A percentile compares a stretch with the other conserved stretches of the same genome.
Evolutionary conservation across 1,140 invertebrate species (phyloP).

Genomic region (Heliconius hewitsoni): DNA sequence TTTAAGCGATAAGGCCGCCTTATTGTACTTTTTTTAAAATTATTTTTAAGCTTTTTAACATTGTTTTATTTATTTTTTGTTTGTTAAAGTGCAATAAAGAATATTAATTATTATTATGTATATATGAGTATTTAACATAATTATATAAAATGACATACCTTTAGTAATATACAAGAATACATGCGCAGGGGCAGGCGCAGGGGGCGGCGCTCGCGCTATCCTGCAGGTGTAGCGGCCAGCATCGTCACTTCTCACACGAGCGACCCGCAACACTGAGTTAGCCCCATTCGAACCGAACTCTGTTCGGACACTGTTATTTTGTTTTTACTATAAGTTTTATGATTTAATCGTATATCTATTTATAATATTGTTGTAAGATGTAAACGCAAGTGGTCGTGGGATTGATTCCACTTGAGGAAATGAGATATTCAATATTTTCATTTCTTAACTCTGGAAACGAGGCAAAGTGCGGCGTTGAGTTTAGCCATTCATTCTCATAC

Average conservation of each 20-base stretch:
- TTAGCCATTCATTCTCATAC: too few relatives aligned
- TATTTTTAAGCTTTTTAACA: too few relatives aligned
- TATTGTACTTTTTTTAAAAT: too few relatives aligned
- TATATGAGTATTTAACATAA: too few relatives aligned
- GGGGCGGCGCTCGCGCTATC: constrained; percentile 60
- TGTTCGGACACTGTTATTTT: constrained; percentile 62
- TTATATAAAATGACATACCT: constrained; percentile 43
- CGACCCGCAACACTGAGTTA: constrained; percentile 70
- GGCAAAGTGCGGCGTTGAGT: too few relatives aligned
- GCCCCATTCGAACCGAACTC: constrained; percentile 72
- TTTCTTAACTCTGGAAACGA: too few relatives aligned
- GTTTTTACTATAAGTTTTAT: background rate
- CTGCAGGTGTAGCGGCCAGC: constrained; percentile 69
- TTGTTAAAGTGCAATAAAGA: too few relatives aligned
- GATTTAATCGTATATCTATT: background rate
- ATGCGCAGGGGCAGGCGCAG: constrained; percentile 57
- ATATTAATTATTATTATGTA: too few relatives aligned
- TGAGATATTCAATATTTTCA: too few relatives aligned
- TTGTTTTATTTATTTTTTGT: too few relatives aligned
- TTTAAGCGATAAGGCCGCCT: too few relatives aligned
- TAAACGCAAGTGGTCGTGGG: too few relatives aligned
- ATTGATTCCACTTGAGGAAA: background rate
- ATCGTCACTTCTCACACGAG: constrained; percentile 67
- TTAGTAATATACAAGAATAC: constrained; percentile 71
- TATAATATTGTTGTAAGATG: background rate